Evolutionary conservation across 2,888 invertebrate species (phyloP).

Genomic region (Mesochorus sp.): DNA sequence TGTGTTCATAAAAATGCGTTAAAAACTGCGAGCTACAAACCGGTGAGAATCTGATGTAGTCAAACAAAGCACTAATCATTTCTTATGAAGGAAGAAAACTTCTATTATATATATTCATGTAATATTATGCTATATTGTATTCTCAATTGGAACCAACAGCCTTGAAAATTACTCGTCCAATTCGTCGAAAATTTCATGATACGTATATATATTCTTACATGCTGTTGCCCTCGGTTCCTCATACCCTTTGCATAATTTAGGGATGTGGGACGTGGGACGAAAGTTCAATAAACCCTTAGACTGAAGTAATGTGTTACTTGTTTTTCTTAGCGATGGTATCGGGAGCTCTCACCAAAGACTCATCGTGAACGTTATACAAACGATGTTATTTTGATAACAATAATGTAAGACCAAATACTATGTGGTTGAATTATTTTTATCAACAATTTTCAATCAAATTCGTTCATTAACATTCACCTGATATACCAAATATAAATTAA

Average conservation of each 20-base stretch:
- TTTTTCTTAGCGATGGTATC: conserved; percentile 9
- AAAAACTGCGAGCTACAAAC: neutral
- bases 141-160: conserved; percentile 14
- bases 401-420: too few species aligned
- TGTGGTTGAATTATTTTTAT: too few species aligned
- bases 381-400: too few species aligned
- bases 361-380: neutral
- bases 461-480: too few species aligned
- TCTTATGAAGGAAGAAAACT: neutral
- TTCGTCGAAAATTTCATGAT: conserved; percentile 18
- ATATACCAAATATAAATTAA: too few species aligned
- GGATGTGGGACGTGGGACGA: conserved; percentile 1
- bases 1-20: neutral
- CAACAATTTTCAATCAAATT: too few species aligned
- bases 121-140: conserved; percentile 4
- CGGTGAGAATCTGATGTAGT: neutral
- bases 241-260: conserved; percentile 45
- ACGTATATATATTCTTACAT: conserved; percentile 28
- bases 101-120: neutral
- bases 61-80: conserved; percentile 31
- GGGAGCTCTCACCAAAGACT: neutral
- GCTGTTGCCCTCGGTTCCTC: conserved; percentile 16
- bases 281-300: conserved; percentile 25
- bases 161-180: conserved; percentile 29
- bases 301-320: conserved; percentile 15